Evolutionary conservation across 2,113 vertebrate species (phyloP), one percentile per base, ranked within the genome.

Genomic region (Chlorodrepanis virens): DNA sequence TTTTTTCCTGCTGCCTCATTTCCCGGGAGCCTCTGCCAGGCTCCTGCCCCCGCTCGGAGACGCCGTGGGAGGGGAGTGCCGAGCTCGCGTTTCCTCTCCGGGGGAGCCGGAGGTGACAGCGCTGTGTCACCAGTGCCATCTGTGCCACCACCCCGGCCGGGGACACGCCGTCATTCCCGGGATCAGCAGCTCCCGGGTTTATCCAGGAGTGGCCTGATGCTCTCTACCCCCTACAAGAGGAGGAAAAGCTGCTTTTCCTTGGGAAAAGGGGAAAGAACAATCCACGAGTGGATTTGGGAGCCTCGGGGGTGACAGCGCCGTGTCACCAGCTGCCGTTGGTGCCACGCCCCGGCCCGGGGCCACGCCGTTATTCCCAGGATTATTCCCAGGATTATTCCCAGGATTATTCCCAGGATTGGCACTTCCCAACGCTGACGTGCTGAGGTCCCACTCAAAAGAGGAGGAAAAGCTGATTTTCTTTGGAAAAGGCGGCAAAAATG

Each of bases 171-270:
- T 6, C 12, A 3, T 5, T 3, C 33, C 44, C 44, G 44, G 42
- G 9, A 37, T 12, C 4, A 5, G 52, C 52, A 12, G 29, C 7
- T 49, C 44, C 44, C 9, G 8, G 20, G 6, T 22, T 42, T 2
- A 15, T 15, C 61, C 61, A 5, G 39, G 29, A 24, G 7, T 1
- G 3, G 12, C n/a, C 14, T 23, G 47, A 4, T 5, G 68, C 2
- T 3, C 14, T 12, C 20, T 18, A 2, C 1, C 5, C 14, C 35
- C 6, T 4, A 4, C 12, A 17, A 33, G 10, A 65, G 14, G 4
- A 44, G 21, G 14, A 33, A 45, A 65, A 45, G 4, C 15, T 6
- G 14, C 12, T 45, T 45, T 44, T 33, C 14, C 5, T 23, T 2
- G 61, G 21, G 11, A 33, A 33, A 27, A 6, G 20, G 19, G 39